These are phyloP conservation scores for Drosophila nigritarsus DNA, from an alignment of 2,888 invertebrate species.

Conservation along the genomic window DNA sequence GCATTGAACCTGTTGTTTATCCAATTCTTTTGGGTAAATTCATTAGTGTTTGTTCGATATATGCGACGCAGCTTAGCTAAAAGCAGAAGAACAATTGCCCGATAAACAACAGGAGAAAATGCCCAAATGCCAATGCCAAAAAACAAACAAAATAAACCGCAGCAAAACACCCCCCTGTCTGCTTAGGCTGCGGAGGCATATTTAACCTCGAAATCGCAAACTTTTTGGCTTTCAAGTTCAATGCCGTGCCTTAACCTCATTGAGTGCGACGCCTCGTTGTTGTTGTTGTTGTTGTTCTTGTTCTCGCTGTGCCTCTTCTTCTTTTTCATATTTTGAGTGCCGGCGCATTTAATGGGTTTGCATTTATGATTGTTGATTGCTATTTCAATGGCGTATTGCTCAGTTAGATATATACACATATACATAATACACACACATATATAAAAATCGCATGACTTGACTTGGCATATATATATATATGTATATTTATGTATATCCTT, in stretches of 20 bases:
- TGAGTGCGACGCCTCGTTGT: constrained; percentile 62
- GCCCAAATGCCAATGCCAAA: constrained; percentile 52
- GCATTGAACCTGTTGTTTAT: constrained; percentile 78
- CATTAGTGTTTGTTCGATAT: constrained; percentile 54
- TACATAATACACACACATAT: background rate
- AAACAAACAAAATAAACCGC: background rate
- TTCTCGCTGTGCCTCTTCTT: constrained; percentile 21
- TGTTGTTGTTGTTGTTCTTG: constrained; percentile 10
- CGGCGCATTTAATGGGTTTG: constrained; percentile 60
- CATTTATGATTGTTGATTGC: constrained; percentile 42
- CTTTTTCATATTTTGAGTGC: constrained; percentile 35
- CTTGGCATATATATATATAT: background rate
- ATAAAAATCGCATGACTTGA: background rate
- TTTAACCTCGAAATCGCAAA: constrained; percentile 69
- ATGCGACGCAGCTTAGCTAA: constrained; percentile 50
- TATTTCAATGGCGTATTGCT: constrained; percentile 29
- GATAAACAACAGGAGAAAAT: constrained; percentile 44
- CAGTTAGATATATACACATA: background rate
- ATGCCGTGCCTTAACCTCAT: constrained; percentile 70
- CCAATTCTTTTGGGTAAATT: constrained; percentile 61
- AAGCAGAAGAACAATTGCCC: constrained; percentile 57
- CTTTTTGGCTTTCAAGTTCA: constrained; percentile 71
- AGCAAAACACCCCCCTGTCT: background rate
- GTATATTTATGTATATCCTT: constrained; percentile 14
- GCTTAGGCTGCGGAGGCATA: constrained; percentile 23